Base-by-base conservation (phyloP, 2,888 invertebrate genomes). In the Achlya flavicornis region DNA sequence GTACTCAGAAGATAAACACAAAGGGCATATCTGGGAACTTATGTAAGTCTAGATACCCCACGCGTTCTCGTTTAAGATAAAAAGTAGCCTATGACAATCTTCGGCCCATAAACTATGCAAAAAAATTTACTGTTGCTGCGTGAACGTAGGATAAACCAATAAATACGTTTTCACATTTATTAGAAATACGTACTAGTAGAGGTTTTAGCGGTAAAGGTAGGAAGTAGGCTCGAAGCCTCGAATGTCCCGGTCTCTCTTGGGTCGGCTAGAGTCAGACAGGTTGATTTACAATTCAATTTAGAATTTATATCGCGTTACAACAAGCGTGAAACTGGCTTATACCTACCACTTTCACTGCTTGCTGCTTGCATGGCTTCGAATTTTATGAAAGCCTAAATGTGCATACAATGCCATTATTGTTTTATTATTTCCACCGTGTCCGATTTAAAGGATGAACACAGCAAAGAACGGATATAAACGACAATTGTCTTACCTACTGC, bases 381-480 rank as follows among this genome's bases (percentile, higher is more conserved):
- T 53, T 64, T 67, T 72, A 66, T 63, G 70, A 76, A 75, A 74
- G 73, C 68, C 64, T 53, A 64, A 75, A 73, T 73, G 70, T 66
- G 68, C 75, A 74, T 69, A 81, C 83, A 84, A 83, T 83, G 74
- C 71, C 70, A 70, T 74, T 70, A 69, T 76, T 80, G 79, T 79
- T 74, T 63, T 76, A 78, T 74, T 74, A 77, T 77, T 79, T 73
- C 71, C 70, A 71, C 69, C 77, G 73, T 80, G 76, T 76, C 75
- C 70, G 71, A 78, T 73, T 66, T 72, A 72, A 76, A 78, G 77
- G 74, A 81, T 75, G 68, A 72, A 74, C 66, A 68, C 72, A 62
- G 72, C 71, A 72, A 62, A 66, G 69, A 75, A 72, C 72, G 69
- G 66, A 74, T 70, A 75, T 75, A 76, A 75, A 79, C 75, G 67